Evolutionary conservation across 2,113 vertebrate species (phyloP).

Genomic region (Plestiodon gilberti): DNA sequence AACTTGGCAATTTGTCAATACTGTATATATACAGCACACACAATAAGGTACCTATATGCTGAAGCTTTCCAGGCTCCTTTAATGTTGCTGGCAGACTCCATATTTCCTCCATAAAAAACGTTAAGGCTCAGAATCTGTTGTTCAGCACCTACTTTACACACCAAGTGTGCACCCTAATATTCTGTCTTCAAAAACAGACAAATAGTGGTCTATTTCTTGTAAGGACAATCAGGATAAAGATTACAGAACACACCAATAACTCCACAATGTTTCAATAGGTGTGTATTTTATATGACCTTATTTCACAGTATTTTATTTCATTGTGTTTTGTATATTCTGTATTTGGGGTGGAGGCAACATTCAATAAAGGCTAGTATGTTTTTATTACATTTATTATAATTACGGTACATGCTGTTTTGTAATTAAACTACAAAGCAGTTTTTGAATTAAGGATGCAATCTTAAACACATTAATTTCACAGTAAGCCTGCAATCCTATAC

Average conservation of each 20-base stretch:
- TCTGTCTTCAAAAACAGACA: neutral
- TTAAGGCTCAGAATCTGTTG: neutral
- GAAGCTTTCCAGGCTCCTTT: neutral
- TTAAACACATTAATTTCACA: too few species aligned
- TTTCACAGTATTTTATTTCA: too few species aligned
- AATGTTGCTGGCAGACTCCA: neutral
- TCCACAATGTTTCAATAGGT: too few species aligned
- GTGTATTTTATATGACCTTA: too few species aligned
- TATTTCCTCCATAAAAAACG: neutral
- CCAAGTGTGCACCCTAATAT: neutral
- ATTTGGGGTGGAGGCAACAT: too few species aligned
- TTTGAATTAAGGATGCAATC: too few species aligned
- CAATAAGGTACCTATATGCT: neutral
- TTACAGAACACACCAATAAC: too few species aligned
- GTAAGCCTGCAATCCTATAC: too few species aligned
- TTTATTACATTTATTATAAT: too few species aligned
- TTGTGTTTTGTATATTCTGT: too few species aligned
- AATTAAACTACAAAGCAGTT: neutral
- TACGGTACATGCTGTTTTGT: too few species aligned
- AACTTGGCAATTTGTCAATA: neutral
- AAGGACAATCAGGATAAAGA: neutral
- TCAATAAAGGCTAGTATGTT: too few species aligned
- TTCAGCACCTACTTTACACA: neutral
- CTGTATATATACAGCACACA: neutral
- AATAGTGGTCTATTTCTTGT: neutral